Percentiles rank a stretch among this genome's conserved stretches.
phyloP scores from a whole-genome alignment of 2,888 invertebrate species.

The Ashinkailepas kermadecensis region DNA sequence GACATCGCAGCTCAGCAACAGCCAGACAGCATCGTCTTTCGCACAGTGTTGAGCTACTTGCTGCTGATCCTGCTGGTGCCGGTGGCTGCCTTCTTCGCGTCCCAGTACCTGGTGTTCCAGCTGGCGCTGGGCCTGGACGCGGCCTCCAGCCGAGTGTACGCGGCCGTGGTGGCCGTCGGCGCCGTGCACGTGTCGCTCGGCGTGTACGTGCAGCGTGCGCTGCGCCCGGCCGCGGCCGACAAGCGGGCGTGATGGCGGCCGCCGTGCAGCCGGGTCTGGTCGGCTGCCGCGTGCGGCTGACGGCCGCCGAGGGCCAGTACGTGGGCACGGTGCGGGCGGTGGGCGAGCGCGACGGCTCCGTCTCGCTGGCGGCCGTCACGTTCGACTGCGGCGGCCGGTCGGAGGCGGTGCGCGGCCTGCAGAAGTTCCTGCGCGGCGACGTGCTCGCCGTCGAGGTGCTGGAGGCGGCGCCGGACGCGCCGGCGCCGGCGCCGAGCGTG shows the following conservation, averaged over 20 bases:
- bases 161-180: not conserved
- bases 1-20: not conserved
- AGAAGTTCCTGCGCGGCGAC: slow-evolving; percentile 2
- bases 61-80: not conserved
- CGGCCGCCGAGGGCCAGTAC: not conserved
- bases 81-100: not conserved
- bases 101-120: not conserved
- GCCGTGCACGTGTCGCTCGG: not conserved
- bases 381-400: not conserved
- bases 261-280: not conserved
- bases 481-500: not conserved
- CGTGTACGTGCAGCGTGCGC: not conserved
- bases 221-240: not conserved
- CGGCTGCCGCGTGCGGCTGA: not conserved
- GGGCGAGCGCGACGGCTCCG: not conserved
- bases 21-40: not conserved
- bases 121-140: slow-evolving; percentile 3
- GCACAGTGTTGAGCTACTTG: not conserved
- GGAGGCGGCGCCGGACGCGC: not conserved
- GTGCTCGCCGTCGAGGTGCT: not conserved
- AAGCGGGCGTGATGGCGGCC: not conserved
- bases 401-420: not conserved
- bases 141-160: not conserved
- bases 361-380: not conserved
- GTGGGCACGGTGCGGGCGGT: not conserved